Base-by-base conservation (phyloP, 2,113 vertebrate species). In the Paramormyrops kingsleyae region DNA sequence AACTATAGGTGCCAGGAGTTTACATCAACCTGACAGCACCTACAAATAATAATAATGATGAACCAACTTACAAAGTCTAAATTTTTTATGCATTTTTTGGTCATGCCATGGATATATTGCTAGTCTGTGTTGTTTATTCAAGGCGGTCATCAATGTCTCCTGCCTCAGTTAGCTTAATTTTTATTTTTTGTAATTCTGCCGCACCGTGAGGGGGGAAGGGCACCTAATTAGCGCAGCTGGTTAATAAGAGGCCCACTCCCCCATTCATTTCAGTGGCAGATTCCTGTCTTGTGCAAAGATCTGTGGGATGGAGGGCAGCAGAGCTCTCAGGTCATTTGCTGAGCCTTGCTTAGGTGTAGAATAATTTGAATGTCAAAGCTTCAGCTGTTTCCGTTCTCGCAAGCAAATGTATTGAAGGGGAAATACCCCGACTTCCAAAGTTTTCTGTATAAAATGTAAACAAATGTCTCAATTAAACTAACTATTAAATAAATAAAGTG, bases 181-280 rank as follows among this genome's bases (percentile, higher is more conserved):
- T 35, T 17, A 2, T 17, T 77, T 77, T 42, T 39, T 42, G 1
- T 42, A 6, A 6, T 80, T 80, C 35, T 80, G 4, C 74, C 10
- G 3, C 49, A 62, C 87, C 9, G 39, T 88, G 74, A 92, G 90
- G 88, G 50, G 87, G 91, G 35, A 80, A 39, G 74, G 88, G 88
- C 92, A 91, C 91, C 87, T 92, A 59, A 92, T 94, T 94, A 94
- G 92, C 89, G 92, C 93, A 92, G 93, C 93, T 93, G 94, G 94
- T 94, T 92, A 91, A 89, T 89, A 90, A 91, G 84, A 90, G 90
- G 89, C 89, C 85, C 17, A 91, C 89, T 10, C 2, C 21, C 59
- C n/a, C 90, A 89, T 90, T 91, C 91, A 91, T 88, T 90, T 88
- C 90, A 85, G 56, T 88, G 88, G 90, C 90, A 90, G 88, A 88